phyloP scores from a whole-genome alignment of 2,797 vertebrate species.

The Triplophysa yarkandensis region DNA sequence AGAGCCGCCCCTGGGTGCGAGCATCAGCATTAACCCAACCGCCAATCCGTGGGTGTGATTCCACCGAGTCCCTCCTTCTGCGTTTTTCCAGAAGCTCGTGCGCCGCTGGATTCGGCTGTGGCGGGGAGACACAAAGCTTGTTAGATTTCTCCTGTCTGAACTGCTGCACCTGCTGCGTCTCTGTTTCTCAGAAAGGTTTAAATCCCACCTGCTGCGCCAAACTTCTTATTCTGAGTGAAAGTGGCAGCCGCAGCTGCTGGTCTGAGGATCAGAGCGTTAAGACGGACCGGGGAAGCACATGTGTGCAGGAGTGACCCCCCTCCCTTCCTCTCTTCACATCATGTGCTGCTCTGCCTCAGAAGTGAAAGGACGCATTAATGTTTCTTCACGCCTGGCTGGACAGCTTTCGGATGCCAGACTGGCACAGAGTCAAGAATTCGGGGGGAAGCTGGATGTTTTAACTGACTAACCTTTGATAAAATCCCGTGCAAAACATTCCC shows the following conservation, averaged over 20 bases:
- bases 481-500: conserved; percentile 9
- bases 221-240: conserved; percentile 41
- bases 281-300: conserved; percentile 31
- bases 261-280: conserved; percentile 12
- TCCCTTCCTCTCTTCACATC: conserved; percentile 72
- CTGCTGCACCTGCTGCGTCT: conserved; percentile 41
- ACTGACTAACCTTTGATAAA: conserved; percentile 39
- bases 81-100: conserved; percentile 71
- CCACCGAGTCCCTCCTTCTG: conserved; percentile 68
- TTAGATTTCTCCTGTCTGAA: conserved; percentile 22
- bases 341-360: conserved; percentile 77
- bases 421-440: conserved; percentile 34
- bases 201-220: conserved; percentile 44
- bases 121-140: conserved; percentile 45
- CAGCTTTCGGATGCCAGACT: conserved; percentile 34
- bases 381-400: conserved; percentile 74
- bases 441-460: conserved; percentile 36
- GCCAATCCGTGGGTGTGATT: conserved; percentile 63
- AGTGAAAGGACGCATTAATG: conserved; percentile 77
- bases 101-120: conserved; percentile 72
- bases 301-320: conserved; percentile 57
- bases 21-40: conserved; percentile 62
- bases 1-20: conserved; percentile 67
- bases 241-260: conserved; percentile 26
- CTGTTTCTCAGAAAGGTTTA: conserved; percentile 45